phyloP scores from a whole-genome alignment of 2,113 vertebrate species.

The Gnathonemus echidnorhynchus region DNA sequence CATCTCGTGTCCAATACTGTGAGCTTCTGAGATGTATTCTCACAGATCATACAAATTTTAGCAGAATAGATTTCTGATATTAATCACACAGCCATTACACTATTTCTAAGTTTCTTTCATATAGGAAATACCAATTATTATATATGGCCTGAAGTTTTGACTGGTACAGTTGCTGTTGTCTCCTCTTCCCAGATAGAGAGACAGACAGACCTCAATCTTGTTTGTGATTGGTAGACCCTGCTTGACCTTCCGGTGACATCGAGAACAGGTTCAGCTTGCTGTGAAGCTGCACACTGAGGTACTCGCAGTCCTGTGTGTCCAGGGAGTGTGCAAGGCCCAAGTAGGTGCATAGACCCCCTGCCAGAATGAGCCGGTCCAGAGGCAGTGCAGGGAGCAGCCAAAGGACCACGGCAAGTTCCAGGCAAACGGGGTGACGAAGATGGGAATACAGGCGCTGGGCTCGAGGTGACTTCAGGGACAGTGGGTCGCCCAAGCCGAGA shows the following conservation, averaged over 20 bases:
- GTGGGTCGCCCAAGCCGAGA: slow-evolving; percentile 70
- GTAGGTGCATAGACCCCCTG: slow-evolving; percentile 66
- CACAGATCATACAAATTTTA: background rate
- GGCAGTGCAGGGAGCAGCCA: slow-evolving; percentile 76
- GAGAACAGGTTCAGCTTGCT: slow-evolving; percentile 67
- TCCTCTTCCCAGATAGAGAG: background rate
- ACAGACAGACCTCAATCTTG: slow-evolving; percentile 39
- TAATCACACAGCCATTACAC: background rate
- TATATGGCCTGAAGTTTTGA: background rate
- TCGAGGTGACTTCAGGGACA: slow-evolving; percentile 63
- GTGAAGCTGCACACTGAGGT: slow-evolving; percentile 66
- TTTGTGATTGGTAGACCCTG: slow-evolving; percentile 29
- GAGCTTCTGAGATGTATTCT: background rate
- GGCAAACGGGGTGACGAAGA: slow-evolving; percentile 76
- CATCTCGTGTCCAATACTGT: background rate
- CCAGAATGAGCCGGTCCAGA: slow-evolving; percentile 73
- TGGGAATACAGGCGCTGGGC: slow-evolving; percentile 73
- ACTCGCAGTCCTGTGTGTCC: slow-evolving; percentile 74
- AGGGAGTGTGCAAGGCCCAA: slow-evolving; percentile 71
- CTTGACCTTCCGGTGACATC: slow-evolving; percentile 35
- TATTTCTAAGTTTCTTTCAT: background rate
- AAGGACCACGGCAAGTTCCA: slow-evolving; percentile 74
- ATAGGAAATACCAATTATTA: background rate
- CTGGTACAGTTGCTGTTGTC: background rate
- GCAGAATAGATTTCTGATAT: background rate